phyloP scores from a whole-genome alignment of 1,140 invertebrate genomes.

The Rhyzopertha dominica region DNA sequence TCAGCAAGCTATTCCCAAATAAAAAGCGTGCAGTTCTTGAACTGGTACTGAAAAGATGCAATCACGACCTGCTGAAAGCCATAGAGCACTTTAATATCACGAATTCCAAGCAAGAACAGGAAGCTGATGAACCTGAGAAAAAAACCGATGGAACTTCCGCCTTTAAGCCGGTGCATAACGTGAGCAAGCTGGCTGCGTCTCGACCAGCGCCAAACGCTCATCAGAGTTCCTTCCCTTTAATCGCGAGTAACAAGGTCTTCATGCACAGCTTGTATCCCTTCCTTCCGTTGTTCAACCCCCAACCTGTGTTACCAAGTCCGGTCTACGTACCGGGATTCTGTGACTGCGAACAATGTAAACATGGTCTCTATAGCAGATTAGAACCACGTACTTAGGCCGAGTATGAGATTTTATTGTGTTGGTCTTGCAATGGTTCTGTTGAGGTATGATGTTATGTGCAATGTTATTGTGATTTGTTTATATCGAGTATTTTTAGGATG shows the following conservation, averaged over 20 bases:
- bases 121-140: slow-evolving; percentile 20
- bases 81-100: slow-evolving; percentile 43
- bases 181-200: neutral
- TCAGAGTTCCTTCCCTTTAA: slow-evolving; percentile 31
- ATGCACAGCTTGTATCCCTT: slow-evolving; percentile 43
- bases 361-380: no score
- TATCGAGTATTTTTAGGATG: no score
- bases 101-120: slow-evolving; percentile 20
- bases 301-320: slow-evolving; percentile 39
- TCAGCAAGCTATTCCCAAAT: slow-evolving; percentile 79
- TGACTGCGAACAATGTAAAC: slow-evolving; percentile 43
- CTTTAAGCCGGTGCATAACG: slow-evolving; percentile 31
- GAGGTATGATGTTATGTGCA: no score
- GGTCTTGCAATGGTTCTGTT: no score
- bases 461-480: no score
- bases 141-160: slow-evolving; percentile 27
- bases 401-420: no score
- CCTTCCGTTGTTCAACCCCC: slow-evolving; percentile 38
- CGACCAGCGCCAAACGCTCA: slow-evolving; percentile 18
- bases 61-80: slow-evolving; percentile 41
- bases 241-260: slow-evolving; percentile 40
- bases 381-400: no score
- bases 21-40: slow-evolving; percentile 83
- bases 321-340: slow-evolving; percentile 44
- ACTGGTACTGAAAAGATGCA: slow-evolving; percentile 49